A percentile compares a stretch with the other conserved stretches of the same genome.
phyloP scores from a whole-genome alignment of 1,140 invertebrate genomes.

The fruit fly (Drosophila melanogaster) region DNA sequence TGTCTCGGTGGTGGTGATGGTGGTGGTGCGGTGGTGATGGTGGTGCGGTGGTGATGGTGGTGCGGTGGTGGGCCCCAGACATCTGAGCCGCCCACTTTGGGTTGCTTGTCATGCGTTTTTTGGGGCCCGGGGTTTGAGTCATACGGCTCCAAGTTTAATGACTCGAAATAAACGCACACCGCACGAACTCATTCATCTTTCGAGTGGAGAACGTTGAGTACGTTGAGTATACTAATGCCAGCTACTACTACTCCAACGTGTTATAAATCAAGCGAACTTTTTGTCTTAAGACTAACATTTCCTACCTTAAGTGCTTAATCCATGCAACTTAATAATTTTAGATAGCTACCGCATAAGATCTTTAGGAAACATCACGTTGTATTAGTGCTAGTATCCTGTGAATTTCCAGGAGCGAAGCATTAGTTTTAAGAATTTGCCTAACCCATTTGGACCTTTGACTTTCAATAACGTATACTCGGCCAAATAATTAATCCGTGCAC shows the following conservation, averaged over 20 bases:
- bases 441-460: slow-evolving; percentile 12
- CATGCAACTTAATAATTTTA: slow-evolving; percentile 45
- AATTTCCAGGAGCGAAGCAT: not conserved
- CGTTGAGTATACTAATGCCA: slow-evolving; percentile 20
- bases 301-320: slow-evolving; percentile 58
- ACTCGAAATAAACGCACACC: slow-evolving; percentile 60
- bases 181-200: slow-evolving; percentile 57
- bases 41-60: not conserved
- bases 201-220: not conserved
- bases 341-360: slow-evolving; percentile 23
- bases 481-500: slow-evolving; percentile 43
- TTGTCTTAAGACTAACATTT: slow-evolving; percentile 44
- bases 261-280: slow-evolving; percentile 41
- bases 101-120: not conserved
- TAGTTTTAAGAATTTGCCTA: slow-evolving; percentile 28
- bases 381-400: slow-evolving; percentile 33
- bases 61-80: slow-evolving; percentile 2
- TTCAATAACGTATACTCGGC: slow-evolving; percentile 23
- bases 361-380: slow-evolving; percentile 37
- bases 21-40: not conserved
- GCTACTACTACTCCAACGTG: slow-evolving; percentile 13
- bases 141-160: slow-evolving; percentile 64
- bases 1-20: slow-evolving; percentile 1
- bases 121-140: slow-evolving; percentile 44
- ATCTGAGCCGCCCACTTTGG: slow-evolving; percentile 1